Evolutionary conservation across 2,113 vertebrate genomes (phyloP), one percentile per base, ranked within the genome.

Genomic region (Nasalis larvatus): DNA sequence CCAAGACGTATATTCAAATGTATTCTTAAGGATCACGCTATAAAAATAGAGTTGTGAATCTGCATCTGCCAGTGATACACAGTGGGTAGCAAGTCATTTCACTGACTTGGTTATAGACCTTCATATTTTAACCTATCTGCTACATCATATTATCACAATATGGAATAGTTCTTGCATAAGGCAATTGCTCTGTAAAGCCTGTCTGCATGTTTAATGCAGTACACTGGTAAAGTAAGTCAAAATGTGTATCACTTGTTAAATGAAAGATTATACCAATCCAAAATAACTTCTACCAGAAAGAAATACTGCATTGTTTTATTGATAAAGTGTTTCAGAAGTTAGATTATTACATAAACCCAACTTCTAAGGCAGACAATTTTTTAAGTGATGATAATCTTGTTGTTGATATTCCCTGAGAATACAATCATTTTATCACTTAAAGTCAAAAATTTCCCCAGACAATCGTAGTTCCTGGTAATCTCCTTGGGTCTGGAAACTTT

Each of bases 261-360:
- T 73, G 49, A 96, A 87, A 92, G 63, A 74, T 25, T 8, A 40
- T 35, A 82, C 23, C 45, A 95, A 92, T 69, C 49, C 47, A 87
- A 81, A 92, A 84, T 63, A 93, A 96, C 27, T 87, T 81, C 49
- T 32, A 82, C 23, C 9, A 80, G 23, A 88, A 97, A 60, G 18
- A 35, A 92, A 90, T 23, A 89, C 3, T 68, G 11, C 2, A 47
- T 13, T 84, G 11, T 60, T 91, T 78, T 85, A 9, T 37, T 94
- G 45, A 88, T 83, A 74, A 92, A 87, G 45, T 74, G 94, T 60
- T 91, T 90, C 35, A 92, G 49, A 81, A 92, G 21, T 78, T 40
- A 81, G 14, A 95, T 16, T 73, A 73, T 20, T 74, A 81, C 16
- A 90, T 77, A 94, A 94, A 90, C 49, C 23, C 21, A 86, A 42